Evolutionary conservation across 2,113 vertebrate genomes (phyloP).

Genomic region (Callipepla squamata): DNA sequence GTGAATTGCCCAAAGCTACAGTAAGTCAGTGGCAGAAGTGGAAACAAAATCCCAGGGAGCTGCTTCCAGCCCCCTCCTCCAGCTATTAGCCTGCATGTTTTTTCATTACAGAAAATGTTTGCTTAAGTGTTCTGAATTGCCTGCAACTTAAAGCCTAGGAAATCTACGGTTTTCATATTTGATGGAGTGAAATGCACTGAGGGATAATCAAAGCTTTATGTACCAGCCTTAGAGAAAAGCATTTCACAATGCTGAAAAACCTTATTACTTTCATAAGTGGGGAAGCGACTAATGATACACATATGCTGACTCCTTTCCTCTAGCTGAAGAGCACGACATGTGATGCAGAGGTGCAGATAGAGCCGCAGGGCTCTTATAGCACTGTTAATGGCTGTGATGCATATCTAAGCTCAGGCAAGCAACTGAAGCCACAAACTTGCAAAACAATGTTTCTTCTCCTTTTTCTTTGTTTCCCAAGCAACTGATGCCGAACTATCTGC

Average conservation of each 20-base stretch:
- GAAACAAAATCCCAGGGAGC: neutral
- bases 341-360: neutral
- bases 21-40: neutral
- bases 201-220: conserved; percentile 43
- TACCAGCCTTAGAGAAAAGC: conserved; percentile 34
- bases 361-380: neutral
- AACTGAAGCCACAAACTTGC: neutral
- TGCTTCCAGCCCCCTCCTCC: neutral
- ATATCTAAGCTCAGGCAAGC: neutral
- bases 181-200: conserved; percentile 65
- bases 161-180: conserved; percentile 53
- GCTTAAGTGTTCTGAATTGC: conserved; percentile 22
- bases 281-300: neutral
- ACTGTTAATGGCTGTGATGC: fast-evolving
- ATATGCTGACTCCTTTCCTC: neutral
- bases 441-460: neutral
- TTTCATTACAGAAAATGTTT: conserved; percentile 31
- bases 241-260: conserved; percentile 27
- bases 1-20: neutral
- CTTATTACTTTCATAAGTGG: conserved; percentile 4
- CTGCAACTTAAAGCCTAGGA: conserved; percentile 40
- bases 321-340: neutral
- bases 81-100: neutral
- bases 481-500: neutral
- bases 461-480: neutral